Conservation (phyloP, 2,888 invertebrate species). For the Drosophila multiciliata region DNA sequence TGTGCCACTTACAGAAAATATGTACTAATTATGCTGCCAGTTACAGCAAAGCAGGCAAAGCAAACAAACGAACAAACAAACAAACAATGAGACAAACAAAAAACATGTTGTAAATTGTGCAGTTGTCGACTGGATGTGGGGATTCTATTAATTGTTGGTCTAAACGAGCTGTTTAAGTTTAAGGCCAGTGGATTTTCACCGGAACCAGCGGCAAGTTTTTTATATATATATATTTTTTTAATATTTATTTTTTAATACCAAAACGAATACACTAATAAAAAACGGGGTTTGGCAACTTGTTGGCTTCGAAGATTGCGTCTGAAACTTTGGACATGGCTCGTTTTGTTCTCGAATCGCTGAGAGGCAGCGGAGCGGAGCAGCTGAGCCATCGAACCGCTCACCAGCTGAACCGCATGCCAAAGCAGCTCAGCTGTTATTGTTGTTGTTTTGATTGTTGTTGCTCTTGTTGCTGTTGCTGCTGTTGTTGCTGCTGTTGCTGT, state of each 20-base stretch:
- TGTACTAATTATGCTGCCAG: slow-evolving; percentile 78
- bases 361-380: slow-evolving; percentile 65
- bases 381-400: slow-evolving; percentile 43
- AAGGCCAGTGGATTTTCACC: slow-evolving; percentile 69
- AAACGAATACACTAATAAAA: neutral
- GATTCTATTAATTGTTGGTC: slow-evolving; percentile 74
- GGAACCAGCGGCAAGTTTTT: slow-evolving; percentile 68
- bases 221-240: neutral
- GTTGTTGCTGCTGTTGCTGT: slow-evolving; percentile 3
- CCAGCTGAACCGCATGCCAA: slow-evolving; percentile 56
- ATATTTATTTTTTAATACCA: neutral
- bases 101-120: slow-evolving; percentile 55
- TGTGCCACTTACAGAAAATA: slow-evolving; percentile 77
- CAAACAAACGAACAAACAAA: slow-evolving; percentile 35
- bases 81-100: slow-evolving; percentile 41
- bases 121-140: slow-evolving; percentile 61
- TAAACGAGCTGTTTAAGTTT: slow-evolving; percentile 64
- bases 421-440: slow-evolving; percentile 69
- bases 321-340: slow-evolving; percentile 38
- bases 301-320: slow-evolving; percentile 7
- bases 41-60: slow-evolving; percentile 49
- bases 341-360: slow-evolving; percentile 60
- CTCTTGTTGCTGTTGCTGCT: slow-evolving; percentile 14
- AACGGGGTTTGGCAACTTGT: neutral
- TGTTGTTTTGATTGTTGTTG: slow-evolving; percentile 37